phyloP scores from a whole-genome alignment of 2,888 invertebrate genomes.

The Ametastegia equiseti region DNA sequence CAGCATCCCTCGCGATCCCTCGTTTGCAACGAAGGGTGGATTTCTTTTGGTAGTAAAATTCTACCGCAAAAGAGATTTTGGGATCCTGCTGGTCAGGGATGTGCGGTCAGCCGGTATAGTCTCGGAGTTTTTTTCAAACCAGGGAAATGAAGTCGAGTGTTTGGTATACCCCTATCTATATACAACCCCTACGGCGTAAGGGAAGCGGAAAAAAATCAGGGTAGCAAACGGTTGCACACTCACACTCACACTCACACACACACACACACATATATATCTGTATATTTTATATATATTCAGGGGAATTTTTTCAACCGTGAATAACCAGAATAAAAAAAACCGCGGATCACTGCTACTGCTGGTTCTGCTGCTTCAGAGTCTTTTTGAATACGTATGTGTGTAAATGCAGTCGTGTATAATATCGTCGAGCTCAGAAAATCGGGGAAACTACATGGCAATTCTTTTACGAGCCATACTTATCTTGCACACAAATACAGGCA shows the following conservation, averaged over 20 bases:
- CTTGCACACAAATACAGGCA: too few species aligned
- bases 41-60: conserved; percentile 18
- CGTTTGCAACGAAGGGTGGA: background rate
- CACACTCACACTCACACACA: background rate
- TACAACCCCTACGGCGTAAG: background rate
- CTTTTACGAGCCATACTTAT: too few species aligned
- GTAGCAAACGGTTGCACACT: background rate
- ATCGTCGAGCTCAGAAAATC: too few species aligned
- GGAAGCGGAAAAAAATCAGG: background rate
- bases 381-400: background rate
- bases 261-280: background rate
- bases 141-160: conserved; percentile 11
- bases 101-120: background rate
- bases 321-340: conserved; percentile 18
- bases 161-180: background rate
- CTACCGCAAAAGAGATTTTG: background rate
- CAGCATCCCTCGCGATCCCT: background rate
- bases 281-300: background rate
- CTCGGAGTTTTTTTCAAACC: conserved; percentile 2
- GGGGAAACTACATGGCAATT: too few species aligned
- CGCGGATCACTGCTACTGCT: conserved; percentile 9
- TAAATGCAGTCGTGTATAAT: background rate
- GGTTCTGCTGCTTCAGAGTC: too few species aligned
- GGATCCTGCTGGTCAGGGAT: background rate
- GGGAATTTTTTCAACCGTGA: conserved; percentile 22